phyloP scores from a whole-genome alignment of 2,888 invertebrate genomes.

The Platycnemis pennipes region DNA sequence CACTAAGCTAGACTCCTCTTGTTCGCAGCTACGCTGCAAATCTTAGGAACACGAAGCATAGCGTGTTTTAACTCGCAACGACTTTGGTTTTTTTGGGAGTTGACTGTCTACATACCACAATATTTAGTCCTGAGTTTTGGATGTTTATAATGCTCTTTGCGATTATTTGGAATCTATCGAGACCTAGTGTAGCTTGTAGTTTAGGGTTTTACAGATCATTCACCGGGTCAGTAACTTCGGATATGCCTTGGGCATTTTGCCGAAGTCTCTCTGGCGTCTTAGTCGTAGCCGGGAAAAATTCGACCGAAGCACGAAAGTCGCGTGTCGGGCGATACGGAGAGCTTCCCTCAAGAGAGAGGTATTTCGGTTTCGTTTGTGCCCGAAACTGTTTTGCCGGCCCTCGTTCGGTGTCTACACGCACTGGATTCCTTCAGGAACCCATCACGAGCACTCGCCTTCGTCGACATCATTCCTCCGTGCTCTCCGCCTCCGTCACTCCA shows the following conservation, averaged over 20 bases:
- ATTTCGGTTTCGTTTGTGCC: background rate
- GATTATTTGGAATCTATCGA: no score
- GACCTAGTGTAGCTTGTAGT: no score
- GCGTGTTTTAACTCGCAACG: no score
- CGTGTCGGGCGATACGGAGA: background rate
- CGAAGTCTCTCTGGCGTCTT: background rate
- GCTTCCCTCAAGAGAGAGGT: background rate
- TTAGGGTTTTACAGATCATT: no score
- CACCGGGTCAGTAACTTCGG: no score
- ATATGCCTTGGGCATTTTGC: background rate
- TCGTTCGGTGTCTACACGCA: background rate
- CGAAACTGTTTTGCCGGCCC: background rate
- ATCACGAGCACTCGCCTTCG: background rate
- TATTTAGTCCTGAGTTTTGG: no score
- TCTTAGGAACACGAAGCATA: no score
- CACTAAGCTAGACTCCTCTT: no score
- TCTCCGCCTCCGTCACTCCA: background rate
- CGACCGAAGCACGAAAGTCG: background rate
- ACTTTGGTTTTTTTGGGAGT: no score
- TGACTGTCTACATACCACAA: no score
- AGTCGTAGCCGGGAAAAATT: background rate
- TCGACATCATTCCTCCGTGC: background rate
- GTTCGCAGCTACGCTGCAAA: no score
- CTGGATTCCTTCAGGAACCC: background rate
- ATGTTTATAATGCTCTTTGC: no score